These are phyloP conservation scores for Limnephilus lunatus DNA, from an alignment of 2,888 invertebrate genomes.

Conservation along the genomic window DNA sequence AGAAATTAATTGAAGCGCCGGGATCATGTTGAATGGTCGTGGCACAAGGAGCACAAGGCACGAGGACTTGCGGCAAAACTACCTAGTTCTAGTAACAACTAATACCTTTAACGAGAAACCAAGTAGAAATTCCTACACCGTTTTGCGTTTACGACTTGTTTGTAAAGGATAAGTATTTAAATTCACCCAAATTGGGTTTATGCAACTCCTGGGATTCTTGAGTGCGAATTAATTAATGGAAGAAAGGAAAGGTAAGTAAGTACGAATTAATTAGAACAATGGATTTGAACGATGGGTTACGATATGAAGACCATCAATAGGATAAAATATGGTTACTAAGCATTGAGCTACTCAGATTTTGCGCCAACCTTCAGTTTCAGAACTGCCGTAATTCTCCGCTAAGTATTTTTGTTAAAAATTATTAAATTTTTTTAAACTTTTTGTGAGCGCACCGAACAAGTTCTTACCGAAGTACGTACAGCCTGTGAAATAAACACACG, in stretches of 20 bases:
- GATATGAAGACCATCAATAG: background rate
- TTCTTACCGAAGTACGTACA: too few relatives aligned
- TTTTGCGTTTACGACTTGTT: background rate
- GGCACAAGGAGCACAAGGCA: background rate
- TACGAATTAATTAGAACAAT: background rate
- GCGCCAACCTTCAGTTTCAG: background rate
- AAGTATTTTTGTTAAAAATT: too few relatives aligned
- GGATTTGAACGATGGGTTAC: background rate
- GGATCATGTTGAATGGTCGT: slow-evolving; percentile 23
- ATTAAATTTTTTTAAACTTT: too few relatives aligned
- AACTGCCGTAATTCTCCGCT: background rate
- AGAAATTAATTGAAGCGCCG: slow-evolving; percentile 20
- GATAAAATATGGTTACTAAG: too few relatives aligned
- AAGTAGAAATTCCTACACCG: slow-evolving; percentile 2
- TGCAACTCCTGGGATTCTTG: slow-evolving; percentile 2
- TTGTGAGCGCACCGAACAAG: too few relatives aligned
- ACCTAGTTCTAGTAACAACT: background rate
- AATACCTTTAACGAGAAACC: background rate
- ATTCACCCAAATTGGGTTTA: background rate
- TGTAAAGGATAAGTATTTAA: slow-evolving; percentile 2
- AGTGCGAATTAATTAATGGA: background rate
- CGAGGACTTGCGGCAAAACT: background rate
- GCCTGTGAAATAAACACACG: too few relatives aligned
- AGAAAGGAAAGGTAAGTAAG: background rate
- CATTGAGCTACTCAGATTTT: too few relatives aligned